phyloP scores from a whole-genome alignment of 2,797 vertebrate species.

The Clarias laeviceps region DNA sequence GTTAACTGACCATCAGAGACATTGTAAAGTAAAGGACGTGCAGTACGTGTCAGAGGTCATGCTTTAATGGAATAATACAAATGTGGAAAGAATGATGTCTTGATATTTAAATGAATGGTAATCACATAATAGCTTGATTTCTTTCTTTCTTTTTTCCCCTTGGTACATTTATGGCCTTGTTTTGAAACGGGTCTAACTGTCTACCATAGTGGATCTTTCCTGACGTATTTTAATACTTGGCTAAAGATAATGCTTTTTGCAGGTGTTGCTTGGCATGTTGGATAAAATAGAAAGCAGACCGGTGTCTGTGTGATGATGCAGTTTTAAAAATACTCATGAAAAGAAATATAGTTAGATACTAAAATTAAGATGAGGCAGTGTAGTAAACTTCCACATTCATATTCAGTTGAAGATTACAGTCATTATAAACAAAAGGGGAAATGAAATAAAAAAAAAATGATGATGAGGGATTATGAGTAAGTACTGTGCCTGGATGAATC shows the following conservation, averaged over 20 bases:
- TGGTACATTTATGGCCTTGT: slow-evolving; percentile 44
- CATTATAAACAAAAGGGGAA: not conserved
- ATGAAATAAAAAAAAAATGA: slow-evolving; percentile 32
- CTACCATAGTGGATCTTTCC: slow-evolving; percentile 60
- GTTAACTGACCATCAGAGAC: slow-evolving; percentile 72
- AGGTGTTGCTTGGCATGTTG: slow-evolving; percentile 66
- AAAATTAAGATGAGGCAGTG: slow-evolving; percentile 35
- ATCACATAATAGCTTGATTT: slow-evolving; percentile 67
- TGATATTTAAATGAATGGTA: slow-evolving; percentile 73
- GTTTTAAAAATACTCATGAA: slow-evolving; percentile 42
- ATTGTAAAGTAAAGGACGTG: slow-evolving; percentile 66
- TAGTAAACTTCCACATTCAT: slow-evolving; percentile 13
- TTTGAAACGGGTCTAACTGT: slow-evolving; percentile 72
- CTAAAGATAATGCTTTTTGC: slow-evolving; percentile 73
- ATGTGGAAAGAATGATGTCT: slow-evolving; percentile 76
- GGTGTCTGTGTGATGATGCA: slow-evolving; percentile 30
- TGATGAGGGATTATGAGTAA: slow-evolving; percentile 67
- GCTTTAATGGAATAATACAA: slow-evolving; percentile 70
- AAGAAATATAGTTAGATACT: slow-evolving; percentile 37
- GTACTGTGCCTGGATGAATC: slow-evolving; percentile 69
- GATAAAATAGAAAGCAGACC: slow-evolving; percentile 52
- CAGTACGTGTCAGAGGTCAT: slow-evolving; percentile 66
- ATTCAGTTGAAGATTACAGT: slow-evolving; percentile 13
- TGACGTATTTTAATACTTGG: slow-evolving; percentile 57
- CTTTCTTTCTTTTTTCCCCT: not conserved